Conservation (phyloP, 1,140 invertebrate species). For the Campoletis sonorensis region DNA sequence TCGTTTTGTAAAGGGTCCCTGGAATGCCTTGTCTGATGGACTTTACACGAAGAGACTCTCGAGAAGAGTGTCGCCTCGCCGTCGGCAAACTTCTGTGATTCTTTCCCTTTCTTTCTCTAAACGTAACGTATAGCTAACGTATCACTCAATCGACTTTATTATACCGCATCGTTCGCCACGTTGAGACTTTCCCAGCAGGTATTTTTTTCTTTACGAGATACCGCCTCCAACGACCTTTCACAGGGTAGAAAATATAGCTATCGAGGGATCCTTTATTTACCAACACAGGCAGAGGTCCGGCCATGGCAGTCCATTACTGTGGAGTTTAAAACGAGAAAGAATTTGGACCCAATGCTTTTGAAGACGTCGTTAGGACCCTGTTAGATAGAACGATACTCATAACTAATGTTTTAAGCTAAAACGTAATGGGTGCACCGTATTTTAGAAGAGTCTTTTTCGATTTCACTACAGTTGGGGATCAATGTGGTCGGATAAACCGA, state of each 20-base stretch:
- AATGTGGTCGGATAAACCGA: neutral
- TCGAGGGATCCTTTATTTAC: neutral
- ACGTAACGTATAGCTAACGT: slow-evolving; percentile 16
- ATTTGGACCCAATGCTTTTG: slow-evolving; percentile 24
- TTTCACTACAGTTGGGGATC: neutral
- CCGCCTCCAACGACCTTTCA: slow-evolving; percentile 3
- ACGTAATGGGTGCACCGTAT: neutral
- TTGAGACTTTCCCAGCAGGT: slow-evolving; percentile 25
- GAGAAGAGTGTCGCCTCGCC: neutral
- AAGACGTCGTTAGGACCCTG: neutral
- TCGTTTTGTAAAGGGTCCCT: neutral
- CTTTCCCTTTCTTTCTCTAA: neutral
- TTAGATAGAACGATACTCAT: slow-evolving; percentile 6
- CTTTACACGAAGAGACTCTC: neutral
- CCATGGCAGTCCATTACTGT: neutral
- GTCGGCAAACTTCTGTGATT: slow-evolving; percentile 37
- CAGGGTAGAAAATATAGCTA: slow-evolving; percentile 13
- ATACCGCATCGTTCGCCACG: slow-evolving; percentile 2
- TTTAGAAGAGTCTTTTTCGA: neutral
- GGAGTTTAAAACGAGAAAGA: neutral
- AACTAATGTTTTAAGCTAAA: slow-evolving; percentile 7
- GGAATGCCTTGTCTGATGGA: neutral
- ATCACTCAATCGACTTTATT: slow-evolving; percentile 45
- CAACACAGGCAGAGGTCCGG: neutral
- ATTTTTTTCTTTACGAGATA: slow-evolving; percentile 24